phyloP scores from a whole-genome alignment of 2,113 vertebrate genomes.

The Alosa alosa region DNA sequence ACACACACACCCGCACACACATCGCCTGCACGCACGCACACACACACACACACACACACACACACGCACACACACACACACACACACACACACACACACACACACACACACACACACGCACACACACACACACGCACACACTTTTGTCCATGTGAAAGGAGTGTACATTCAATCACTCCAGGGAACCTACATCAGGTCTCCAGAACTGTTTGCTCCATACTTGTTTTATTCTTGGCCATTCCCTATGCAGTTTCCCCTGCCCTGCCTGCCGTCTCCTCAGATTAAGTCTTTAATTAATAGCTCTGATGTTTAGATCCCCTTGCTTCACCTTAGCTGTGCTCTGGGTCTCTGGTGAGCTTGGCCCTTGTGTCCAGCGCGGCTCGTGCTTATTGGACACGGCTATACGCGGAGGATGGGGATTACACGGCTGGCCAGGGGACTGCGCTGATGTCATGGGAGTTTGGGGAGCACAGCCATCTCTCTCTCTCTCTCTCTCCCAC shows the following conservation, averaged over 20 bases:
- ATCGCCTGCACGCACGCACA: too few species aligned
- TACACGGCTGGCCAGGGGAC: constrained; percentile 48
- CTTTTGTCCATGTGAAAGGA: neutral
- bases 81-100: constrained; percentile 32
- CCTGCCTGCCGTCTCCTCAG: neutral
- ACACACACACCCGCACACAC: constrained; percentile 37
- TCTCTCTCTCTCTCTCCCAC: neutral
- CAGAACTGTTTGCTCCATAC: neutral
- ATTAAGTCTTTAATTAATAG: neutral
- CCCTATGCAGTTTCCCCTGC: neutral
- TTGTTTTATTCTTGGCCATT: neutral
- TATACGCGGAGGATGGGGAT: neutral
- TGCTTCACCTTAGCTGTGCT: neutral
- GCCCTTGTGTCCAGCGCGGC: neutral
- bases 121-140: constrained; percentile 35
- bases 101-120: constrained; percentile 35
- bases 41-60: constrained; percentile 37
- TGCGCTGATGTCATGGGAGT: constrained; percentile 68
- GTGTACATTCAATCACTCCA: neutral
- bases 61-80: constrained; percentile 36
- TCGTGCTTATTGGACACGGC: neutral
- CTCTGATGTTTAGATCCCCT: neutral
- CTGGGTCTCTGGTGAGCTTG: neutral
- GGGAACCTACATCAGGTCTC: neutral
- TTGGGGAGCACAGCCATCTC: constrained; percentile 40